phyloP scores from a whole-genome alignment of 2,888 invertebrate genomes.

The Ellobium chinense region DNA sequence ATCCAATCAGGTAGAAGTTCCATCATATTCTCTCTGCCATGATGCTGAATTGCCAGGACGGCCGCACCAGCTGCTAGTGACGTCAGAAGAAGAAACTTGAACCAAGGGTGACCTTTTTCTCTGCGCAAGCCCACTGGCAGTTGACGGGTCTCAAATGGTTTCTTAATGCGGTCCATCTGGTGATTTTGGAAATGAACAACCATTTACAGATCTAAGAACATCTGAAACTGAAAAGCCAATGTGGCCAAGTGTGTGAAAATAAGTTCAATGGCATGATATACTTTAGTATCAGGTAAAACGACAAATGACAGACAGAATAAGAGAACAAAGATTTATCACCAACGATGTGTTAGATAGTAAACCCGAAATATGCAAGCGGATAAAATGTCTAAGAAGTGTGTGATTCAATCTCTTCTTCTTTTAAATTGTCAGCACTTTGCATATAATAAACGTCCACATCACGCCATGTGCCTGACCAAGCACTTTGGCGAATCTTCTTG shows the following conservation, averaged over 20 bases:
- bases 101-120: not conserved
- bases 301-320: too few relatives aligned
- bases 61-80: not conserved
- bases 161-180: slow-evolving; percentile 26
- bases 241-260: not conserved
- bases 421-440: too few relatives aligned
- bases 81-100: not conserved
- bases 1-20: not conserved
- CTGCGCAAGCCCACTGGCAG: not conserved
- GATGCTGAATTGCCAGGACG: not conserved
- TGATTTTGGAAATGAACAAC: not conserved
- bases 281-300: too few relatives aligned
- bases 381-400: too few relatives aligned
- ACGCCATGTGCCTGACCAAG: too few relatives aligned
- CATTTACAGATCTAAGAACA: not conserved
- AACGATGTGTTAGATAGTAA: too few relatives aligned
- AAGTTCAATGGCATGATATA: too few relatives aligned
- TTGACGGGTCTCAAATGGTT: slow-evolving; percentile 23
- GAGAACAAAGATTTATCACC: too few relatives aligned
- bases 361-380: too few relatives aligned
- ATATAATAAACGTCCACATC: too few relatives aligned
- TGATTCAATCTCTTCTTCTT: too few relatives aligned
- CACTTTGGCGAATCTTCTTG: too few relatives aligned
- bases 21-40: not conserved
- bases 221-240: not conserved